Base-by-base conservation (phyloP, 2,888 invertebrate genomes). In the Bombyx huttoni region DNA sequence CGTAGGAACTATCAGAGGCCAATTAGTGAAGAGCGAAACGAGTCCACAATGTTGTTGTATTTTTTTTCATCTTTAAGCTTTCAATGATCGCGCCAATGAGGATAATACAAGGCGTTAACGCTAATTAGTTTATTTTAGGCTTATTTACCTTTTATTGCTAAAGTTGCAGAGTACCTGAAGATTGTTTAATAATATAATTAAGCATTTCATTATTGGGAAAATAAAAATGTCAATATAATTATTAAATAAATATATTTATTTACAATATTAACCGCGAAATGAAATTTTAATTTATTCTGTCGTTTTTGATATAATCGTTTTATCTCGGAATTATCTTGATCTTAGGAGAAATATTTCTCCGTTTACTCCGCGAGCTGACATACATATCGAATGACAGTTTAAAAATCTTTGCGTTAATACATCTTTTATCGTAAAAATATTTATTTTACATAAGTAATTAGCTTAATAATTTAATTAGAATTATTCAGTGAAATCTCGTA, bases 221-320 rank as follows among this genome's bases (percentile, higher is more conserved):
- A 74, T 79, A 57, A 84, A 81, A 85, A 70, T 68, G 53, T 10
- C 52, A 51, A 50, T 55, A 54, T 77, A 81, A 80, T 85, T 77
- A 75, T 87, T 85, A 87, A 87, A 88, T 88, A 88, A 87, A 88
- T 86, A 87, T 88, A 85, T 86, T 87, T 88, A 88, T 88, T 84
- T 88, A 88, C 87, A 88, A 50, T 59, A 59, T 69, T 78, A 86
- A 86, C 83, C 74, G 73, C 75, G 70, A 82, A 82, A 77, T 77
- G 69, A 83, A 81, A 75, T 69, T 69, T 70, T 40, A 40, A 40
- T 40, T 73, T 72, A 74, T 67, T 78, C 73, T 72, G 81, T 86
- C 81, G 82, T 83, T 86, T 24, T 24, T 24, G 82, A 81, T 75
- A 58, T 59, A 73, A 72, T 67, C 65, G 68, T 64, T 68, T 67